These are phyloP conservation scores for Labia minor DNA, from an alignment of 2,888 invertebrate species.

Conservation along the genomic window DNA sequence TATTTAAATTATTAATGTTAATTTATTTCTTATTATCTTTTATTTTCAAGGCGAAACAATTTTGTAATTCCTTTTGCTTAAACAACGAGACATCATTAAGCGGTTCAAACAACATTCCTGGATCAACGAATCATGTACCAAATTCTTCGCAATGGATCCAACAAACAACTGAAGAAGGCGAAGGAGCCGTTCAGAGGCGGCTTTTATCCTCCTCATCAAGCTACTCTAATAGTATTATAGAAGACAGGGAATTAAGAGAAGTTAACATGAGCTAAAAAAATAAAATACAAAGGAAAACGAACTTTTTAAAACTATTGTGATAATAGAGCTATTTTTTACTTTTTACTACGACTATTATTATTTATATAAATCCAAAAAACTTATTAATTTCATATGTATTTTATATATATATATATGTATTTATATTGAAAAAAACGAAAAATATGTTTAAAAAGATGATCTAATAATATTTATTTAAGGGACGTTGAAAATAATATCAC, in stretches of 20 bases:
- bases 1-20: too few relatives aligned
- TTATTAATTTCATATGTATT: too few relatives aligned
- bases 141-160: neutral
- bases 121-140: neutral
- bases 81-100: too few relatives aligned
- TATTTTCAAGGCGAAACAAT: slow-evolving; percentile 15
- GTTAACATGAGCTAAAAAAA: slow-evolving; percentile 20
- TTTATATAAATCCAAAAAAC: too few relatives aligned
- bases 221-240: slow-evolving; percentile 24
- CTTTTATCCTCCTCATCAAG: slow-evolving; percentile 28
- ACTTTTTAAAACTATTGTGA: neutral
- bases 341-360: too few relatives aligned
- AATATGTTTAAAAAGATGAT: too few relatives aligned
- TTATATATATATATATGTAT: too few relatives aligned
- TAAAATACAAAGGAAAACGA: neutral
- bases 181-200: slow-evolving; percentile 21
- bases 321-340: neutral
- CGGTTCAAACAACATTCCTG: slow-evolving; percentile 4
- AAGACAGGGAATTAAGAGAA: slow-evolving; percentile 26
- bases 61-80: slow-evolving; percentile 13
- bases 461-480: too few relatives aligned
- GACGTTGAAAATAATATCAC: too few relatives aligned
- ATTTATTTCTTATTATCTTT: too few relatives aligned
- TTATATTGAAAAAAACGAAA: too few relatives aligned
- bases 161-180: slow-evolving; percentile 3